Percentiles rank a stretch among this genome's conserved stretches.
Evolutionary conservation across 2,888 invertebrate species (phyloP).

Genomic region (Uloborus plumipes): DNA sequence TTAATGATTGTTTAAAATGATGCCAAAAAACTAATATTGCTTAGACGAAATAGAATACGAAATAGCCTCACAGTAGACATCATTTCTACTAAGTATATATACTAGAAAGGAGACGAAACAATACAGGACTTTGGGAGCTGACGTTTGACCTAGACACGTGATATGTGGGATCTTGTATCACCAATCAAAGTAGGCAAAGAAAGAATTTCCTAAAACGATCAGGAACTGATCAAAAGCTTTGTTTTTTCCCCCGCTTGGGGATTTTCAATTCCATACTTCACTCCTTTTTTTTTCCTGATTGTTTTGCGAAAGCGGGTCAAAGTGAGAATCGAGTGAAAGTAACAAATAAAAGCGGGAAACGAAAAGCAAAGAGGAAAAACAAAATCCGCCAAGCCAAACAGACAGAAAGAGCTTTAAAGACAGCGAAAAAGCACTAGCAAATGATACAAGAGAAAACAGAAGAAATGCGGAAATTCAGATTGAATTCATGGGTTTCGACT

Average conservation of each 20-base stretch:
- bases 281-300: conserved; percentile 31
- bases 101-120: too few species aligned
- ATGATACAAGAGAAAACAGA: conserved; percentile 16
- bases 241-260: conserved; percentile 15
- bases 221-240: conserved; percentile 33
- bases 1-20: too few species aligned
- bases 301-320: conserved; percentile 32
- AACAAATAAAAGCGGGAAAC: too few species aligned
- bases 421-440: conserved; percentile 9
- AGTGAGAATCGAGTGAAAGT: conserved; percentile 5
- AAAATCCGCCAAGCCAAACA: conserved; percentile 36
- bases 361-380: not conserved
- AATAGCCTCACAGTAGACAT: too few species aligned
- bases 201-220: too few species aligned
- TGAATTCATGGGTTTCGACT: conserved; percentile 39
- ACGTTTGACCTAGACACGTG: too few species aligned
- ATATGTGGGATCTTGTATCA: too few species aligned
- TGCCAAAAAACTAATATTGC: too few species aligned
- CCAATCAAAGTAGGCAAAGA: too few species aligned
- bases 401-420: conserved; percentile 26
- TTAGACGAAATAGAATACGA: too few species aligned
- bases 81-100: too few species aligned
- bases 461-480: conserved; percentile 53
- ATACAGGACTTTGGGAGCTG: too few species aligned
- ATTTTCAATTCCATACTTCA: conserved; percentile 41